These are phyloP conservation scores for Eulemur mongoz DNA, from an alignment of 2,797 vertebrate species.

Conservation along the genomic window DNA sequence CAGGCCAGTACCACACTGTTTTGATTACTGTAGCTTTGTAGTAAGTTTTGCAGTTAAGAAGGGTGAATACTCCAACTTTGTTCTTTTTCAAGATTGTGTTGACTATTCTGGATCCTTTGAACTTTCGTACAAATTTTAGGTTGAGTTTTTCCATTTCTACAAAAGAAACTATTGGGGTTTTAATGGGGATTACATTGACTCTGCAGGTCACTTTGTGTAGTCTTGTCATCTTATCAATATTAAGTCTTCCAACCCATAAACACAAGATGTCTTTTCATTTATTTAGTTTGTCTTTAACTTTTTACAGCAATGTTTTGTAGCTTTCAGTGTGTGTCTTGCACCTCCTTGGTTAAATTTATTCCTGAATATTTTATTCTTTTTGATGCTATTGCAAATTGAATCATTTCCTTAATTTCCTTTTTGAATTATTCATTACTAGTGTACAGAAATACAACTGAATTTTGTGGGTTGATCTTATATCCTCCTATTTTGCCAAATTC, in stretches of 20 bases:
- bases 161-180: neutral
- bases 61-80: neutral
- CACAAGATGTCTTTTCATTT: neutral
- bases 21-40: neutral
- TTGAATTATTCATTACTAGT: neutral
- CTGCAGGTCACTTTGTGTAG: neutral
- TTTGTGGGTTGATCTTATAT: neutral
- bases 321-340: neutral
- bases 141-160: neutral
- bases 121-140: neutral
- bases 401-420: neutral
- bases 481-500: neutral
- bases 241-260: neutral
- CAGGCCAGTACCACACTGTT: neutral
- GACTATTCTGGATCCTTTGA: neutral
- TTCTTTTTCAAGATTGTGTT: neutral
- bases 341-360: neutral
- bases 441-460: neutral
- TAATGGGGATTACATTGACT: neutral
- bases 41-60: neutral
- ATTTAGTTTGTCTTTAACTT: neutral
- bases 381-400: neutral
- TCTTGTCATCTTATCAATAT: neutral
- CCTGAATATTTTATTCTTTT: neutral
- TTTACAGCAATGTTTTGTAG: neutral